Conservation (phyloP, 2,888 invertebrate species). For the Prosopocoilus inquinatus region DNA sequence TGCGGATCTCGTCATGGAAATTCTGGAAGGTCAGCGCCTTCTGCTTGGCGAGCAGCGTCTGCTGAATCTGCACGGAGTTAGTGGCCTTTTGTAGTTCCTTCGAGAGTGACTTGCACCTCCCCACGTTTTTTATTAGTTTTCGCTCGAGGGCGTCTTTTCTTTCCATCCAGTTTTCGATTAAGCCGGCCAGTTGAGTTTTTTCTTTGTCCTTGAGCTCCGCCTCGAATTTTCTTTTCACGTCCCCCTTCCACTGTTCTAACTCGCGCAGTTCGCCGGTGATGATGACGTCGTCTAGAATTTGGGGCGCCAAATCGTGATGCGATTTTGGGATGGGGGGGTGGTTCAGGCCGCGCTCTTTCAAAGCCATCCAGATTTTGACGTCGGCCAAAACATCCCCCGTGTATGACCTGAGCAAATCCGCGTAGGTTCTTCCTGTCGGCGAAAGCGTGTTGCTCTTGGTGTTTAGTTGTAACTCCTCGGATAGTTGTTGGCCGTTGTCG, state of each 20-base stretch:
- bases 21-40: constrained; percentile 26
- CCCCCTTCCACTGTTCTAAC: constrained; percentile 71
- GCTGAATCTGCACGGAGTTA: constrained; percentile 34
- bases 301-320: constrained; percentile 33
- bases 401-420: neutral
- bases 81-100: constrained; percentile 61
- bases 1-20: constrained; percentile 36
- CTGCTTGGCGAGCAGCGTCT: constrained; percentile 28
- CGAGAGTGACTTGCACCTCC: constrained; percentile 61
- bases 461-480: constrained; percentile 33
- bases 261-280: constrained; percentile 62
- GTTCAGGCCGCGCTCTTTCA: constrained; percentile 24
- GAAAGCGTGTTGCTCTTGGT: constrained; percentile 26
- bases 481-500: constrained; percentile 32
- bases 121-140: constrained; percentile 58
- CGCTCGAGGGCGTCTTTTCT: constrained; percentile 54
- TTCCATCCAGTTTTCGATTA: constrained; percentile 36
- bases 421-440: neutral
- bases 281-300: constrained; percentile 44
- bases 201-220: constrained; percentile 52
- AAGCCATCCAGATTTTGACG: constrained; percentile 33
- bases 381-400: constrained; percentile 33
- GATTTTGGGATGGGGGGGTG: constrained; percentile 17
- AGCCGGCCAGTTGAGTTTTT: constrained; percentile 23
- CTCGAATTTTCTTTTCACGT: constrained; percentile 63